Conservation (phyloP, 2,797 vertebrate species). For the Crax fasciolata region DNA sequence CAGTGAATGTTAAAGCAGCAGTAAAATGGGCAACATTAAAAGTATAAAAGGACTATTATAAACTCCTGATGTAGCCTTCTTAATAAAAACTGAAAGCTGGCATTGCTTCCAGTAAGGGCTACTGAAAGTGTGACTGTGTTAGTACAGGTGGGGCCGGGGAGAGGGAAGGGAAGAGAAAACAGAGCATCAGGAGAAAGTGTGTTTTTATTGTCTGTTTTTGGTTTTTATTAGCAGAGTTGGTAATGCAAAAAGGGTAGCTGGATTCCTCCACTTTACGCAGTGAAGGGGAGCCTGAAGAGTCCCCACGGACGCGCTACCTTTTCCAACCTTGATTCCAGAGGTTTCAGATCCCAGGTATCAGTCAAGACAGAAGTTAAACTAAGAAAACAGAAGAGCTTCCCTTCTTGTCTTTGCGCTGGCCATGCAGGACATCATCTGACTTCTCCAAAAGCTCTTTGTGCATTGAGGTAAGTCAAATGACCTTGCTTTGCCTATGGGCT, state of each 20-base stretch:
- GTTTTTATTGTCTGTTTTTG: slow-evolving; percentile 41
- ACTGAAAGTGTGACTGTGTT: slow-evolving; percentile 67
- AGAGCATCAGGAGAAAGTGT: slow-evolving; percentile 33
- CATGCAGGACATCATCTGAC: not conserved
- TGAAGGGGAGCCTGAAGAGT: not conserved
- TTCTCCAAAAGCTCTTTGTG: not conserved
- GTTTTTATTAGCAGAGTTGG: slow-evolving; percentile 15
- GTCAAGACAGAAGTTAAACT: not conserved
- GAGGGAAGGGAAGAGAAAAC: slow-evolving; percentile 49
- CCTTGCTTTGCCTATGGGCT: not conserved
- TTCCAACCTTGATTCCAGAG: not conserved
- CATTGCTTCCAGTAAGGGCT: slow-evolving; percentile 51
- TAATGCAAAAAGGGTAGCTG: not conserved
- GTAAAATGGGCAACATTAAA: slow-evolving; percentile 70
- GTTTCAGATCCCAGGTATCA: not conserved
- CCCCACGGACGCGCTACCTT: not conserved
- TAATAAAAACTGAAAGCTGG: slow-evolving; percentile 67
- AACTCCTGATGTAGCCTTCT: slow-evolving; percentile 68
- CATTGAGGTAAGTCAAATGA: not conserved
- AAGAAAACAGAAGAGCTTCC: not conserved
- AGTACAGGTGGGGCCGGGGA: slow-evolving; percentile 8
- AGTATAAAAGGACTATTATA: slow-evolving; percentile 77
- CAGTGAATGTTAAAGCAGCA: slow-evolving; percentile 73
- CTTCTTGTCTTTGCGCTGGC: not conserved
- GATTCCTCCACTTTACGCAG: not conserved